phyloP scores from a whole-genome alignment of 2,113 vertebrate genomes.

The Corydoras maculifer region DNA sequence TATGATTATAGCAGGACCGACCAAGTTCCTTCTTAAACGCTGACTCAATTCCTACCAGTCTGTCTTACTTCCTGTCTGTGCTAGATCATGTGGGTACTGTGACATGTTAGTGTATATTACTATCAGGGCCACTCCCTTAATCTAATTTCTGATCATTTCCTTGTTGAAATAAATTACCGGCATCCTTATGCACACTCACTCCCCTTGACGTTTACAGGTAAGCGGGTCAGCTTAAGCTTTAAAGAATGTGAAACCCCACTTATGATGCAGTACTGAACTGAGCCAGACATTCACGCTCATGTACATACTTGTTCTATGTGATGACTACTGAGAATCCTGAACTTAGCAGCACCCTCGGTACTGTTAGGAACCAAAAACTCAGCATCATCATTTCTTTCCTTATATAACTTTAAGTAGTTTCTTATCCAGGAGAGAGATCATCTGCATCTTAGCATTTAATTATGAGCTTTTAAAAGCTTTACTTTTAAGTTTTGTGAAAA shows the following conservation, averaged over 20 bases:
- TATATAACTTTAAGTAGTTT: too few species aligned
- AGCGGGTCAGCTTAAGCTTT: background rate
- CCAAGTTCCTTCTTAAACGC: constrained; percentile 5
- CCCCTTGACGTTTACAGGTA: background rate
- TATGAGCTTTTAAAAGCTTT: too few species aligned
- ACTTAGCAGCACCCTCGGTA: too few species aligned
- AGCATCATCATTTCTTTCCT: background rate
- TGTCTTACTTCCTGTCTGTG: constrained; percentile 43
- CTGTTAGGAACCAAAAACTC: too few species aligned
- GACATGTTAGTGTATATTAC: background rate
- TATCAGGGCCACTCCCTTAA: background rate
- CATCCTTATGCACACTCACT: background rate
- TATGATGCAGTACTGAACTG: constrained; percentile 3
- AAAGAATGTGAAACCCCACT: background rate
- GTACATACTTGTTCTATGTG: constrained; percentile 32
- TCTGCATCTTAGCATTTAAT: too few species aligned
- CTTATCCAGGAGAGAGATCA: too few species aligned
- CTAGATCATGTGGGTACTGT: constrained; percentile 28
- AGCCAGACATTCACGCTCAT: constrained; percentile 10
- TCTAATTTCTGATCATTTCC: background rate
- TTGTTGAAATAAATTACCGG: background rate
- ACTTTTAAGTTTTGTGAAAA: too few species aligned
- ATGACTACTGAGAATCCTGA: background rate
- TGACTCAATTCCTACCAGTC: constrained; percentile 18
- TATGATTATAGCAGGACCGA: background rate